Conservation (phyloP, 2,888 invertebrate genomes). For the Cosmia trapezina region DNA sequence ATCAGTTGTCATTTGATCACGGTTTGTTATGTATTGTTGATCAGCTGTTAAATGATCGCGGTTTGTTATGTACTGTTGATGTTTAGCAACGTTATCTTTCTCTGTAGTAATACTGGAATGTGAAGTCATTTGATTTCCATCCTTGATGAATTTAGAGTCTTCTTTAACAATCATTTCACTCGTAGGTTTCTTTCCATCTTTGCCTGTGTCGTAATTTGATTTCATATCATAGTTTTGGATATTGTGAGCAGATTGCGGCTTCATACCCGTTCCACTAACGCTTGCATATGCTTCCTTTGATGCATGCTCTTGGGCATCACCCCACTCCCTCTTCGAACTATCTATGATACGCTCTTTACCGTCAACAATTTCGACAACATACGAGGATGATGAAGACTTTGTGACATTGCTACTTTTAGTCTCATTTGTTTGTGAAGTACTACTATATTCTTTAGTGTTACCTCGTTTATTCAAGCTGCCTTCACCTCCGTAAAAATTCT, state of each 20-base stretch:
- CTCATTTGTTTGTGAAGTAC: constrained; percentile 86
- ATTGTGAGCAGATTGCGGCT: constrained; percentile 89
- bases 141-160: constrained; percentile 84
- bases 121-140: constrained; percentile 82
- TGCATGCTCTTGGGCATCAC: constrained; percentile 85
- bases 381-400: constrained; percentile 92
- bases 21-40: constrained; percentile 48
- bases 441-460: constrained; percentile 81
- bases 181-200: constrained; percentile 86
- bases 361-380: constrained; percentile 92
- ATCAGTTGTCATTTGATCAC: constrained; percentile 43
- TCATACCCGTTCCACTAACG: constrained; percentile 90
- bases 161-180: constrained; percentile 82
- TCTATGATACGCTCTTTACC: constrained; percentile 92
- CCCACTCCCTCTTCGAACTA: constrained; percentile 91
- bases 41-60: constrained; percentile 75
- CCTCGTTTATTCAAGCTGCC: constrained; percentile 79
- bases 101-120: constrained; percentile 83
- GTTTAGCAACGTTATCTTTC: constrained; percentile 81
- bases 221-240: constrained; percentile 89
- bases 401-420: constrained; percentile 89
- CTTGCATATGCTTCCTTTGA: constrained; percentile 89
- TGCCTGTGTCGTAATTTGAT: constrained; percentile 90
- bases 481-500: constrained; percentile 85
- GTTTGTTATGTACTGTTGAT: constrained; percentile 79